These are phyloP conservation scores for Latrodectus hesperus DNA, from an alignment of 2,888 invertebrate species.

Conservation along the genomic window DNA sequence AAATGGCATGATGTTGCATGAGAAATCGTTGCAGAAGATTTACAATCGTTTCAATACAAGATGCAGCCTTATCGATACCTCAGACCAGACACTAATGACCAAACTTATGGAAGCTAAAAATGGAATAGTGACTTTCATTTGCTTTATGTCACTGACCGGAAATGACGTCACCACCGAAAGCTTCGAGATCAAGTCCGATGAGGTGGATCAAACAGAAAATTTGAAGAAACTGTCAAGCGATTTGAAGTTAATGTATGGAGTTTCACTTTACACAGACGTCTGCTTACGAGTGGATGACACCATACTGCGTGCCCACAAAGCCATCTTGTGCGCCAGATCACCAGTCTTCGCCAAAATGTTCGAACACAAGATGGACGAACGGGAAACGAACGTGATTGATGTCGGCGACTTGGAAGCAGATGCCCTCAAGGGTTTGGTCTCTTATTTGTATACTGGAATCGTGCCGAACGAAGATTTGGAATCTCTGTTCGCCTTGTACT, in stretches of 20 bases:
- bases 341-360: conserved; percentile 99
- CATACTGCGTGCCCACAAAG: conserved; percentile 1
- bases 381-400: conserved; percentile 79
- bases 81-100: no score
- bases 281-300: not conserved
- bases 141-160: not conserved
- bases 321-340: conserved; percentile 84
- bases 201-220: not conserved
- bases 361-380: conserved; percentile 98
- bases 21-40: not conserved
- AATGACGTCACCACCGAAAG: not conserved
- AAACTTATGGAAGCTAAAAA: not conserved
- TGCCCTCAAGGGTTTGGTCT: not conserved
- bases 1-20: not conserved
- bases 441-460: not conserved
- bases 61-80: no score
- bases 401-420: not conserved
- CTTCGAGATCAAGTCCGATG: not conserved
- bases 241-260: not conserved
- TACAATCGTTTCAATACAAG: not conserved
- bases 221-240: not conserved
- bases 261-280: not conserved
- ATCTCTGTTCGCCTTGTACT: not conserved
- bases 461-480: not conserved
- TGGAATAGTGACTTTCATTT: not conserved